Evolutionary conservation across 2,797 vertebrate genomes (phyloP), one percentile per base, ranked within the genome.

Genomic region (Pipistrellus pipistrellus): DNA sequence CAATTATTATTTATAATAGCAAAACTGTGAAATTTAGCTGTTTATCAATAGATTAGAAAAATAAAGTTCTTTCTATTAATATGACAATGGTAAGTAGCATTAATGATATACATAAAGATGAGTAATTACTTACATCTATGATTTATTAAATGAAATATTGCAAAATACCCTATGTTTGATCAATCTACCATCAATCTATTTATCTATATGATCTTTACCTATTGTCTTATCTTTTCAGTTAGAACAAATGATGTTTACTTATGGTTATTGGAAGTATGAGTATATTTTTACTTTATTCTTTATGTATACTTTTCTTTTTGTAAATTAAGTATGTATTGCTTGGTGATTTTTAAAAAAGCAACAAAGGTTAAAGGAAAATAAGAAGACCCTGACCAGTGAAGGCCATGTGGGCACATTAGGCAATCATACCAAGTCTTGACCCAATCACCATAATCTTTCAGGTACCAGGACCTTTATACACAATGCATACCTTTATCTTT

Each of bases 261-360:
- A 57, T 9, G 12, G 2, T 2, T 77, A 15, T 10, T 68, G 5
- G 25, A 85, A 53, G 2, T 83, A 59, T 18, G 6, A 6, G 5
- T 69, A 27, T 91, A 81, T 81, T 96, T 96, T 84, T 87, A 35
- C 88, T 91, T 96, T 80, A 1, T 91, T 81, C 38, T 88, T 71
- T 94, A 53, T 80, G 25, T 35, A 59, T 55, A 87, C 27, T 62
- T 62, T 62, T 30, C 27, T 30, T 62, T 95, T 95, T 86, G 14
- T 41, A 71, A 88, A 66, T 94, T 10, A 85, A 73, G 38, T 80
- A 76, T 7, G 2, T 53, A 72, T 87, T 87, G 23, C 23, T 80
- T 90, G n/a, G 14, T 83, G 85, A 81, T 38, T 71, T n/a, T 82
- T 1, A 35, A 30, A 30, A n/a, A 83, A 69, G 14, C 32, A 88